phyloP scores from a whole-genome alignment of 2,113 vertebrate species.

The Capreolus pygargus region DNA sequence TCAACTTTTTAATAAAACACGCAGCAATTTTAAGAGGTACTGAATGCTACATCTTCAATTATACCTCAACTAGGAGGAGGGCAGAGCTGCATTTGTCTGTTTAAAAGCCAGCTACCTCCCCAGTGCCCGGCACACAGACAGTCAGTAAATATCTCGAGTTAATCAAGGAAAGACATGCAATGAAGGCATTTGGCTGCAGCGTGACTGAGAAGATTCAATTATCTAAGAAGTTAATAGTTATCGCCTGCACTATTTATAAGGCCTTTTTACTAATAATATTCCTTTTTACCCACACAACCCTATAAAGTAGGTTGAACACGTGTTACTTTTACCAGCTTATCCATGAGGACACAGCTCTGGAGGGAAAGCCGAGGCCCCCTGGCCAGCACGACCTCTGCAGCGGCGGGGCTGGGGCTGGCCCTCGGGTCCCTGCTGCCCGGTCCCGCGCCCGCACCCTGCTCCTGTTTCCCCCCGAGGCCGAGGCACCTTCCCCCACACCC shows the following conservation, averaged over 20 bases:
- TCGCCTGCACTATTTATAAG: background rate
- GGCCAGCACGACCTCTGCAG: fast-evolving
- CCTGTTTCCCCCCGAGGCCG: background rate
- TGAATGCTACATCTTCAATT: background rate
- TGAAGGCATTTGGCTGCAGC: background rate
- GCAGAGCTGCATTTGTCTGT: background rate
- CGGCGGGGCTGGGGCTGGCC: background rate
- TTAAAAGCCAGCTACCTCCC: background rate
- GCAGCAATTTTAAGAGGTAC: background rate
- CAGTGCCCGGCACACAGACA: background rate
- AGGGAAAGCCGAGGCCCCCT: background rate
- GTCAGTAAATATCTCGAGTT: background rate
- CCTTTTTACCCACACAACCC: background rate
- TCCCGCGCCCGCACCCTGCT: background rate
- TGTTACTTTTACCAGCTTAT: background rate
- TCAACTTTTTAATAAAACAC: background rate
- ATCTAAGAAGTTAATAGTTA: background rate
- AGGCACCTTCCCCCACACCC: fast-evolving
- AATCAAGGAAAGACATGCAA: background rate
- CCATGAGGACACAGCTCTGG: background rate
- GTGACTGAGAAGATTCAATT: background rate
- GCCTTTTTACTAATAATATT: background rate
- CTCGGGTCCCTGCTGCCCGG: fast-evolving
- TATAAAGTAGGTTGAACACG: background rate
- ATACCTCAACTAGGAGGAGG: background rate